These are phyloP conservation scores for Trichopria drosophilae DNA, from an alignment of 2,888 invertebrate genomes.

Conservation along the genomic window DNA sequence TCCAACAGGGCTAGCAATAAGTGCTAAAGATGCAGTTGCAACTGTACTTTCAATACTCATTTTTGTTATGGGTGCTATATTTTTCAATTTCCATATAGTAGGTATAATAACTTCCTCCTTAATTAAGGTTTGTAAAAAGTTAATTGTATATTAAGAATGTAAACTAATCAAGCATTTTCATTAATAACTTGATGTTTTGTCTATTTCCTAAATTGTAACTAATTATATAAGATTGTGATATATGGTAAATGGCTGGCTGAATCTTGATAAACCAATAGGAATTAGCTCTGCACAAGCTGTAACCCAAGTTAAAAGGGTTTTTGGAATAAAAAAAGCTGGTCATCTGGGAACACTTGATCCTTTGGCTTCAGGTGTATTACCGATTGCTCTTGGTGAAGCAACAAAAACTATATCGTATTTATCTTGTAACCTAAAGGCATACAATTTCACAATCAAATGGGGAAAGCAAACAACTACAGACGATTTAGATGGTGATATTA, in stretches of 20 bases:
- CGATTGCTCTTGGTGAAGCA: conserved; percentile 13
- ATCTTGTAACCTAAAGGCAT: neutral
- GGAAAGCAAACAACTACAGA: conserved; percentile 5
- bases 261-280: conserved; percentile 13
- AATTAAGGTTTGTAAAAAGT: no score
- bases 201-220: no score
- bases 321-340: conserved; percentile 6
- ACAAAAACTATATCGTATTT: conserved; percentile 13
- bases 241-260: conserved; percentile 11
- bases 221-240: no score
- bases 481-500: conserved; percentile 12
- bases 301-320: conserved; percentile 10
- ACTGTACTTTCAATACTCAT: no score
- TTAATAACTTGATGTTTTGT: no score
- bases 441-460: conserved; percentile 13
- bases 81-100: no score
- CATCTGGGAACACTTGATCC: conserved; percentile 13
- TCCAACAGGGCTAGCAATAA: no score
- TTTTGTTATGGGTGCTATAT: no score
- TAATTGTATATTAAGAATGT: no score
- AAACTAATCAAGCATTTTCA: no score
- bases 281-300: conserved; percentile 13
- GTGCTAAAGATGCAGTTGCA: no score
- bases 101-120: no score
- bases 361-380: conserved; percentile 9